Evolutionary conservation across 2,888 invertebrate genomes (phyloP).

Genomic region (Nasonovia ribisnigri): DNA sequence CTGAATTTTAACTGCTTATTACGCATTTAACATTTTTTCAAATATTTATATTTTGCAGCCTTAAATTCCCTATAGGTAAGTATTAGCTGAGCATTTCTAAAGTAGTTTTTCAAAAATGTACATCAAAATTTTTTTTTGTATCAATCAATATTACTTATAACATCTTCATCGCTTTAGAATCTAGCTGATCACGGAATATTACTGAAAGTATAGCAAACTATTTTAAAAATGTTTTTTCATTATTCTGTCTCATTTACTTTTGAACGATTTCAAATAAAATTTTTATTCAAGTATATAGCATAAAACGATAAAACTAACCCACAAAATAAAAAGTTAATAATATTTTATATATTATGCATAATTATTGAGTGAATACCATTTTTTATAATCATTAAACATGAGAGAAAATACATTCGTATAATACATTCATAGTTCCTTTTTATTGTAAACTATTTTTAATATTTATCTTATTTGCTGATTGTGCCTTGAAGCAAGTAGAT

Average conservation of each 20-base stretch:
- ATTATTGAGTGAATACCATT: too few relatives aligned
- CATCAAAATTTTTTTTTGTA: too few relatives aligned
- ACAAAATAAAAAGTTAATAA: too few relatives aligned
- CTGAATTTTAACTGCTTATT: not conserved
- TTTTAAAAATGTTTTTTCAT: not conserved
- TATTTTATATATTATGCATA: too few relatives aligned
- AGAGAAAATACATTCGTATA: too few relatives aligned
- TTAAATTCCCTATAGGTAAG: too few relatives aligned
- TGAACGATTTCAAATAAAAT: too few relatives aligned
- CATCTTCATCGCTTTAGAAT: not conserved
- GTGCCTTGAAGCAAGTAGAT: not conserved
- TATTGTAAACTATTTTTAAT: not conserved
- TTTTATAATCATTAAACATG: too few relatives aligned
- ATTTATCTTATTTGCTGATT: not conserved
- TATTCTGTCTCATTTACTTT: not conserved
- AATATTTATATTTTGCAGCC: too few relatives aligned
- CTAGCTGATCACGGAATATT: not conserved
- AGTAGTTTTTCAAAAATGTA: not conserved
- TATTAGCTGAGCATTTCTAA: not conserved
- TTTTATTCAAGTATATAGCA: too few relatives aligned
- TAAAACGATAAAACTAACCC: not conserved
- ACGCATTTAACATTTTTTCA: not conserved
- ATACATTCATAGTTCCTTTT: not conserved
- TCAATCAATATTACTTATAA: too few relatives aligned
- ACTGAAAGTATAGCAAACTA: not conserved